Percentiles rank a stretch among this genome's conserved stretches.
These are phyloP conservation scores for Lasius platythorax DNA, from an alignment of 2,888 invertebrate genomes.

Conservation along the genomic window DNA sequence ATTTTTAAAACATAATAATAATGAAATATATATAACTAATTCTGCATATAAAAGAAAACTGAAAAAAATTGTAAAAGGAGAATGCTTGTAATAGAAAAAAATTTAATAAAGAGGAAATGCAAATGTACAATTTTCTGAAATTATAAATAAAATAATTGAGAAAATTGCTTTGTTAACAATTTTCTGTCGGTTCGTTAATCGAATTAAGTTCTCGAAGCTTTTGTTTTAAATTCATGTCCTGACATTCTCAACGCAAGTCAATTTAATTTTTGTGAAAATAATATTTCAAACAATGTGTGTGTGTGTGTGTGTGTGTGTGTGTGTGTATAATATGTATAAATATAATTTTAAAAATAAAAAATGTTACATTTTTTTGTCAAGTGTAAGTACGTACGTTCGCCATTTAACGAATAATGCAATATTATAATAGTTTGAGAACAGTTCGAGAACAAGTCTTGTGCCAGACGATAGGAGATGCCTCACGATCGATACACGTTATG, in stretches of 20 bases:
- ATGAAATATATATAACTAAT: background rate
- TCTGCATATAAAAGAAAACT: background rate
- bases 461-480: background rate
- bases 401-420: slow-evolving; percentile 15
- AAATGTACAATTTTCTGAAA: background rate
- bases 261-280: background rate
- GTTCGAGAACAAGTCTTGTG: background rate
- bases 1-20: background rate
- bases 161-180: background rate
- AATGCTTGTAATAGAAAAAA: background rate
- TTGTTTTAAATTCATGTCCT: background rate
- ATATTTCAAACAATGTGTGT: background rate
- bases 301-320: background rate
- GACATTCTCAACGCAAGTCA: background rate
- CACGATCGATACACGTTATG: slow-evolving; percentile 56
- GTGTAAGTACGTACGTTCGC: background rate
- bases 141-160: background rate
- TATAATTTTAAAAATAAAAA: background rate
- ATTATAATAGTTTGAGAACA: background rate
- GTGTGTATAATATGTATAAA: background rate
- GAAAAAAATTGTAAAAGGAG: background rate
- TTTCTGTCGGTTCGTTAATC: background rate
- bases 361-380: background rate
- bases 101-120: background rate
- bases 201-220: background rate